Base-by-base conservation (phyloP, 2,888 invertebrate species). In the Horisme vitalbata region DNA sequence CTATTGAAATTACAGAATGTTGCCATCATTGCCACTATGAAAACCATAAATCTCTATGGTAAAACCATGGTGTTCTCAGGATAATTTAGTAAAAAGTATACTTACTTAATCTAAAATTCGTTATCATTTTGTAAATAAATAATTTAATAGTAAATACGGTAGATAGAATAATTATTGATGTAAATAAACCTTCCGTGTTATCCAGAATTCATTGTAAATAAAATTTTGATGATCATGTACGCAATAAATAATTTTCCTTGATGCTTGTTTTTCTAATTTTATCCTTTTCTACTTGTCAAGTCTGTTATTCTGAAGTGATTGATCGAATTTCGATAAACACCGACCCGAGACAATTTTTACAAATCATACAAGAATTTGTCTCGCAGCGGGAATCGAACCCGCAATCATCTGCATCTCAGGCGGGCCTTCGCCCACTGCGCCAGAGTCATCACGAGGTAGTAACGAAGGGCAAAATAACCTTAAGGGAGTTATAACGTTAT, bases 161-260 rank as follows among this genome's bases (percentile, higher is more conserved):
- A 63, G 62, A 61, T 78, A 75, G 70, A 61, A 67, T 61, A 65
- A 63, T 61, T 79, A 75, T 51, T 66, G 68, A 57, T 88, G 88
- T 88, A 88, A 79, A 88, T 88, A 86, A 76, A 68, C 78, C 73
- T 80, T 83, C 79, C 75, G 73, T 85, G 87, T 88, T 86, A 82
- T 75, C 73, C 72, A 78, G 74, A 71, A 75, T 75, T 81, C 77
- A 76, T 68, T 87, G 87, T 87, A 87, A 68, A 73, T 84, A 88
- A 61, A 67, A 78, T 81, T 87, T 87, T 80, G 75, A 79, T 85
- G 84, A 84, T 85, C 77, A 82, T 75, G 79, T 86, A 87, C 70
- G 87, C 87, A 87, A 86, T 87, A 87, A 87, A 87, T 74, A 69
- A 71, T 84, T 69, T 86, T 84, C 85, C 82, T 82, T 83, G 83